Percentiles rank a stretch among this genome's conserved stretches.
phyloP scores from a whole-genome alignment of 2,888 invertebrate genomes.

The Meandrusa payeni region DNA sequence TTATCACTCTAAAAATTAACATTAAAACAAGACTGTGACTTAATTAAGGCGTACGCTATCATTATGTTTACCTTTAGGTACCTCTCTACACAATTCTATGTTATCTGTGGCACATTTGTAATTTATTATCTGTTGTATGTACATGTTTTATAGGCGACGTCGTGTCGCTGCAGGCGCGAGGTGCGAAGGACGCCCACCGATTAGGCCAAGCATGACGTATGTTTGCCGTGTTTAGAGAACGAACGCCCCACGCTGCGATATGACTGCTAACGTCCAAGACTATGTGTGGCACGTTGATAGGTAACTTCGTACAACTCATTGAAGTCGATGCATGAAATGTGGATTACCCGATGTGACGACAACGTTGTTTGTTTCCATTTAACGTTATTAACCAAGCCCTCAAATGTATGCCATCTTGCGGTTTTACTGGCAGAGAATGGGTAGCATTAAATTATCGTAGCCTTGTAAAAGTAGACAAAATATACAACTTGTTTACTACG shows the following conservation, averaged over 20 bases:
- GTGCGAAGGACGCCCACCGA: slow-evolving; percentile 32
- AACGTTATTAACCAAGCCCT: too few species aligned
- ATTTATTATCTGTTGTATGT: slow-evolving; percentile 15
- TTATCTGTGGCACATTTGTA: slow-evolving; percentile 17
- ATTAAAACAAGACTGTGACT: too few species aligned
- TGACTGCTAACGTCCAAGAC: slow-evolving; percentile 8
- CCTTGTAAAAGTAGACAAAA: too few species aligned
- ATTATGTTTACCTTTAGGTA: background rate
- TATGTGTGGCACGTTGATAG: background rate
- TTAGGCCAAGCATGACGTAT: slow-evolving; percentile 23
- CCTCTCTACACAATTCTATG: slow-evolving; percentile 5
- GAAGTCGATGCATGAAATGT: too few species aligned
- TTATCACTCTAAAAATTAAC: too few species aligned
- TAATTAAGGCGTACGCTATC: background rate
- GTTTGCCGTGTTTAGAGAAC: slow-evolving; percentile 14
- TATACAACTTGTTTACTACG: too few species aligned
- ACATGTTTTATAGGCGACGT: slow-evolving; percentile 15
- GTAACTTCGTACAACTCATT: too few species aligned
- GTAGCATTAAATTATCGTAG: too few species aligned
- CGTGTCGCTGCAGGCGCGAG: slow-evolving; percentile 20
- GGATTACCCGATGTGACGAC: too few species aligned
- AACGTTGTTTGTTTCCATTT: too few species aligned
- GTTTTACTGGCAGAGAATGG: too few species aligned
- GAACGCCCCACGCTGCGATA: slow-evolving; percentile 1
- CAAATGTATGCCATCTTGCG: too few species aligned